Evolutionary conservation across 2,797 vertebrate genomes (phyloP), one percentile per base, ranked within the genome.

Genomic region (Sphenodon punctatus): DNA sequence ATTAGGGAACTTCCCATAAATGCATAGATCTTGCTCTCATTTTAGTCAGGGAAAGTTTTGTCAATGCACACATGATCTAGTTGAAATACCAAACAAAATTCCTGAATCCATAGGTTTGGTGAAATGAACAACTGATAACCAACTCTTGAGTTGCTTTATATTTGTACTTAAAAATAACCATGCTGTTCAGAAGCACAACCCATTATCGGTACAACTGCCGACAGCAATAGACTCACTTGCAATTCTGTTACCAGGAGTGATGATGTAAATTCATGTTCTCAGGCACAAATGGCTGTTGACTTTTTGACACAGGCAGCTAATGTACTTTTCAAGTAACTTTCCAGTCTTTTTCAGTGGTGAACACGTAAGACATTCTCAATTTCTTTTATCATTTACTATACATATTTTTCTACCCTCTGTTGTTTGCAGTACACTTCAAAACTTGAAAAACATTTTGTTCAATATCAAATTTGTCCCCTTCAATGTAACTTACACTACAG

Each of bases 241-340:
- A 14, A n/a, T 32, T 49, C 12, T 39, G 20, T 48, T 45, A 32
- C 15, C 5, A 68, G 12, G 13, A 51, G 10, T 25, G n/a, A 25
- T 70, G 27, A 17, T 66, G 61, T 71, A 85, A 86, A 85, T 67
- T 59, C 76, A 77, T 84, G 79, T 84, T 87, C 86, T 70, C 46
- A 53, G 56, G 79, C 51, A 83, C 82, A 87, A 90, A 83, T 80
- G 85, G 84, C 74, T 84, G 83, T 88, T 92, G 84, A 83, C 82
- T 89, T 92, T 90, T 80, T 67, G 64, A 71, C 22, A 80, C 6
- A 59, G 78, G 61, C 53, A 41, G 49, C 70, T 88, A 46, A 46
- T 46, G 13, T 15, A 65, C 19, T 90, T 78, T 38, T 75, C 32
- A n/a, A 49, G 41, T 27, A 64, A 64, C 3, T 43, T 64, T n/a